Evolutionary conservation across 2,113 vertebrate species (phyloP), one percentile per base, ranked within the genome.

Genomic region (Petrocephalus microphthalmus): DNA sequence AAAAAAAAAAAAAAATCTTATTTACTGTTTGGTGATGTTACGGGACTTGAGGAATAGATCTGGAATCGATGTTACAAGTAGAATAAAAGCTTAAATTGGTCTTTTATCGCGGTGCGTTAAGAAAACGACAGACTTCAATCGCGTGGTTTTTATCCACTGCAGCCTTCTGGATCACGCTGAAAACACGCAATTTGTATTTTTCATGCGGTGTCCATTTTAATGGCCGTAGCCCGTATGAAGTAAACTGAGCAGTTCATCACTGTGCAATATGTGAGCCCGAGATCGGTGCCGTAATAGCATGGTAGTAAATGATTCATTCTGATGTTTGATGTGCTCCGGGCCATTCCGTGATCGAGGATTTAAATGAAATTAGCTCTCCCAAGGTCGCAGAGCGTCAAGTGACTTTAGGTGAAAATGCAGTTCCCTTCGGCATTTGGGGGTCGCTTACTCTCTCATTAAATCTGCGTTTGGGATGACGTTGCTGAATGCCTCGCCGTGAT

Each of bases 361-460:
- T 85, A 88, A 85, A 37, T 88, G 13, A 71, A 84, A 84, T 83
- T 71, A 53, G 47, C 29, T 52, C 6, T 8, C 20, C 47, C 88
- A 88, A 88, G 83, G 83, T 85, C 88, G 25, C 56, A 60, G 45
- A 71, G 56, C 25, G 13, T 88, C 53, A 54, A 57, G 33, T 42
- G 37, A 17, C 29, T 29, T 57, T 33, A 86, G 85, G 17, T 45
- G 81, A 45, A 29, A 85, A 53, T 53, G 54, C 37, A 42, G 19
- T 42, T 84, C 20, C 37, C 22, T 51, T 45, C 51, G 19, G 11
- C 33, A 25, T 86, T 86, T 53, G 17, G 25, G 52, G 84, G 84
- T 85, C 51, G 49, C 10, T 84, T 84, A 84, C 51, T 25, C 22
- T 15, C 47, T 51, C 45, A 84, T 33, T 85, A 85, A 33, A 85